Percentiles rank a stretch among this genome's conserved stretches.
phyloP scores from a whole-genome alignment of 37 sponge, comb jelly and placozoan species.

The Beroe ovata region DNA sequence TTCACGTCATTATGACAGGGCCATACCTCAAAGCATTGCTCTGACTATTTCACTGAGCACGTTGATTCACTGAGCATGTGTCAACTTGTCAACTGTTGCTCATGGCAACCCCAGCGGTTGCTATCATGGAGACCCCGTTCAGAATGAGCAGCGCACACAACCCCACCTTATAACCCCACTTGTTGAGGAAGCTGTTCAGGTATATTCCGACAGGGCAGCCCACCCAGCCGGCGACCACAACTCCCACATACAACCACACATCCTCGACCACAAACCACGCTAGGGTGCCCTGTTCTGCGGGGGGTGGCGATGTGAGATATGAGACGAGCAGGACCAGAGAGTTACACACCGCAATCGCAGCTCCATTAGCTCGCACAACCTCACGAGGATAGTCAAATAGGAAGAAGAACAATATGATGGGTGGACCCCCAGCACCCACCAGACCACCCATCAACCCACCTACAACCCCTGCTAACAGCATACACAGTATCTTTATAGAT shows the following conservation, averaged over 20 bases:
- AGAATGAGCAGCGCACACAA: background rate
- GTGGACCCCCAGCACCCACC: background rate
- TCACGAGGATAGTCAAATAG: background rate
- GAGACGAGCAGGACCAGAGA: background rate
- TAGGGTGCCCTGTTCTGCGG: background rate
- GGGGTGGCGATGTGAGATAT: background rate
- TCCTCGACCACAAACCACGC: slow-evolving; percentile 7
- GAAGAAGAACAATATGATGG: slow-evolving; percentile 1
- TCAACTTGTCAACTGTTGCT: background rate
- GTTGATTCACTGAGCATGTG: too few species aligned
- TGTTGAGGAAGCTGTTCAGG: background rate
- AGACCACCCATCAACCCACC: background rate
- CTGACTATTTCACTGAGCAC: too few species aligned
- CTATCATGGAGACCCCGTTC: background rate
- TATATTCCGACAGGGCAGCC: background rate
- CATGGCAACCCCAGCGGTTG: background rate
- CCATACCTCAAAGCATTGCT: too few species aligned
- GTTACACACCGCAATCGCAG: background rate
- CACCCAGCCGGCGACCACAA: background rate
- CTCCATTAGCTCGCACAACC: background rate
- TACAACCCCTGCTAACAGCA: background rate
- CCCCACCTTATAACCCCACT: background rate
- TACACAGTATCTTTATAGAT: background rate
- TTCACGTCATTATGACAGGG: too few species aligned
- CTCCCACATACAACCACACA: slow-evolving; percentile 13